Base-by-base conservation (phyloP, 1,140 invertebrate species). In the Drosophila santomea region DNA sequence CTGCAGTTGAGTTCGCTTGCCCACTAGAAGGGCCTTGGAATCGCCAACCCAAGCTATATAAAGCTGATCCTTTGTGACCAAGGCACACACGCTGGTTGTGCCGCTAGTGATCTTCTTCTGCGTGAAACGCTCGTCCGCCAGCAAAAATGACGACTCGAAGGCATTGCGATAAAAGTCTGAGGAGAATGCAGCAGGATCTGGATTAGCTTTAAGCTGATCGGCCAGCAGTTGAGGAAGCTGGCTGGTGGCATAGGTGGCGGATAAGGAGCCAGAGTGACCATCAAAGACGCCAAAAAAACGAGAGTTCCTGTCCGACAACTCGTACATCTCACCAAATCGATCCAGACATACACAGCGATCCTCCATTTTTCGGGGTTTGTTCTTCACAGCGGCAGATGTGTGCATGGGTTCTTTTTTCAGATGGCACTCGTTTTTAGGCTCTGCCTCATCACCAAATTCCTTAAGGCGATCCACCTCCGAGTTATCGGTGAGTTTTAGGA, bases 21-120 rank as follows among this genome's bases (percentile, higher is more conserved):
- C 95, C 7, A 97, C 96, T 20, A 99, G 93, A 56, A 97, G 92
- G 25, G 97, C 98, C 93, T 97, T 96, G 14, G 98, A 99, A 94
- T 99, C 98, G 20, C 98, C 98, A 14, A 96, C 95, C 98, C 98
- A 99, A 8, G 97, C 97, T 48, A 98, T 94, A 83, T 97, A 95
- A 55, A 99, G 94, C 57, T 93, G 94, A 81, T 95, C 94, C 63
- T 95, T 43, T 14, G 66, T 74, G 17, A 89, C 80, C 10, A 89
- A 44, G 1, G 95, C 96, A 90, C 95, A 95, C 14, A 98, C 95
- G 43, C 96, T 98, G 23, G 98, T 99, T n/a, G 97, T 96, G 52
- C 98, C 98, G 93, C 96, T 91, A 3, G 81, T 85, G 12, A 92
- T 83, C 56, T 94, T 96, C 90, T 97, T 97, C 48, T 95, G 93